A percentile compares a stretch with the other conserved stretches of the same genome.
Evolutionary conservation across 2,888 invertebrate species (phyloP).

Genomic region (Apotomis betuletana): DNA sequence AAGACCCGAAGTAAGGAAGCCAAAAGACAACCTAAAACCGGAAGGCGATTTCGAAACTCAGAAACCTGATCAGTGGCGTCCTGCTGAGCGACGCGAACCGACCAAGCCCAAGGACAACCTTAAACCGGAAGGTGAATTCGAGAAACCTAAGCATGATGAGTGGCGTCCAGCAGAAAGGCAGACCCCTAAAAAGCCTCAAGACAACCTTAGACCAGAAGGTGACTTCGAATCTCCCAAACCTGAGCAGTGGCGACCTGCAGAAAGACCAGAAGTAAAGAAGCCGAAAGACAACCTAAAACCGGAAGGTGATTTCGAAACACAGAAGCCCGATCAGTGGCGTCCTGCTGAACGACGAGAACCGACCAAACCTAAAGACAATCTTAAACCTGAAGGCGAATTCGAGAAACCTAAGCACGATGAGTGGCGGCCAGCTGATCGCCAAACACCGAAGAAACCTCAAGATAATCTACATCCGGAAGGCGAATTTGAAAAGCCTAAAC

Average conservation of each 20-base stretch:
- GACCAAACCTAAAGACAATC: constrained; percentile 76
- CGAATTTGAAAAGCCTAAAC: constrained; percentile 76
- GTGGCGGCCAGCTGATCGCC: constrained; percentile 57
- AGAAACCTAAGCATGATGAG: constrained; percentile 56
- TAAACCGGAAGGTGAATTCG: constrained; percentile 78
- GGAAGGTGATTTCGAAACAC: too few species aligned
- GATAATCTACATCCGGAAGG: constrained; percentile 52
- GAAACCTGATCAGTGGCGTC: constrained; percentile 59
- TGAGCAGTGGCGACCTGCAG: constrained; percentile 74
- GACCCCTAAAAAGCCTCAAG: constrained; percentile 56
- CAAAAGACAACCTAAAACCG: constrained; percentile 71
- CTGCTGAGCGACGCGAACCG: constrained; percentile 58
- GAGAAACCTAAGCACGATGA: constrained; percentile 53
- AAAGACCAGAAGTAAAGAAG: constrained; percentile 54
- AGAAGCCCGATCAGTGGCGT: too few species aligned
- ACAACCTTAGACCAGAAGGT: constrained; percentile 58
- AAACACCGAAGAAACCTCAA: too few species aligned
- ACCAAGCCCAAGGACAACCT: constrained; percentile 75
- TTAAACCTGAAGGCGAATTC: constrained; percentile 70
- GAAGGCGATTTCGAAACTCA: constrained; percentile 65
- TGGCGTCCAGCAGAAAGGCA: constrained; percentile 78
- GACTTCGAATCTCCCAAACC: constrained; percentile 45
- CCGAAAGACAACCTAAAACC: too few species aligned
- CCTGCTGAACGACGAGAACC: constrained; percentile 22
- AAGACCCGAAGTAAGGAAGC: constrained; percentile 58